Percentiles rank a stretch among this genome's conserved stretches.
These are phyloP conservation scores for Bubalus kerabau DNA, from an alignment of 2,113 vertebrate species.

Conservation along the genomic window DNA sequence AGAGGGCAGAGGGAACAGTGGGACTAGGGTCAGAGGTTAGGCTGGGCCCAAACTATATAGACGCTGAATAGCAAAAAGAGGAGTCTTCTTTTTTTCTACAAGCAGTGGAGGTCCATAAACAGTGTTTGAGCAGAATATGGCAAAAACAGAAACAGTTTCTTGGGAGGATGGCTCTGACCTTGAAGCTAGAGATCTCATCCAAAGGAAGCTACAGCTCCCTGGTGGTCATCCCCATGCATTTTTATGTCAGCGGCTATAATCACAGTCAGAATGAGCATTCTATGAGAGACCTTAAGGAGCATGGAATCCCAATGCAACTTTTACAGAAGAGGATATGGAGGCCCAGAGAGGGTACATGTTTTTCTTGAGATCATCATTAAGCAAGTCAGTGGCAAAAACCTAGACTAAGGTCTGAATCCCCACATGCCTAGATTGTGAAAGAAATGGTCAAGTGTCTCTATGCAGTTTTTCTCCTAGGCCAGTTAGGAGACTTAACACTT, in stretches of 20 bases:
- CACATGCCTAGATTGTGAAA: neutral
- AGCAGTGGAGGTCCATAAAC: neutral
- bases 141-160: neutral
- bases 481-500: neutral
- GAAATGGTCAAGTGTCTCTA: neutral
- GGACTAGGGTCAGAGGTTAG: neutral
- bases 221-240: accelerated
- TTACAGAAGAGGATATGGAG: neutral
- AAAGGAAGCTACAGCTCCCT: neutral
- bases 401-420: neutral
- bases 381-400: neutral
- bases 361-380: neutral
- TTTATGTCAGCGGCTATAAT: neutral
- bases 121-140: neutral
- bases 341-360: neutral
- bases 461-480: neutral
- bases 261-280: neutral
- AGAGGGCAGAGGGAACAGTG: neutral
- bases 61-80: neutral
- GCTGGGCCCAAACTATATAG: neutral
- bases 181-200: neutral
- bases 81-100: neutral
- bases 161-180: neutral
- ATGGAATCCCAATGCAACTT: neutral
- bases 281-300: neutral